Conservation (phyloP, 2,797 vertebrate genomes). For the Danio aesculapii region DNA sequence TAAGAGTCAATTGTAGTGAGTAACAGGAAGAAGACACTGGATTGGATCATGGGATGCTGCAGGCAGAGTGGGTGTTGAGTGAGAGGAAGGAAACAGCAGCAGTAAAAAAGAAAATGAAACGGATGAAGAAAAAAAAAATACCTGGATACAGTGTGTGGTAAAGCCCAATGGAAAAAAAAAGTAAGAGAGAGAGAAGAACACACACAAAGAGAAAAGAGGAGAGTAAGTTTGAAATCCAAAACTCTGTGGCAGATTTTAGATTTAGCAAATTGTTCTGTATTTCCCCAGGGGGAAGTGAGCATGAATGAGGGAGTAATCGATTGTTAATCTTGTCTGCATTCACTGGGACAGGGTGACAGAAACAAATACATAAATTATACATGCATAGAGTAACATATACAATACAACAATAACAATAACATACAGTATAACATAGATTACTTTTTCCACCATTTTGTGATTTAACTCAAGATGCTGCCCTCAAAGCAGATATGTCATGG, state of each 20-base stretch:
- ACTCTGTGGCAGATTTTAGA: conserved; percentile 20
- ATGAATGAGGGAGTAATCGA: conserved; percentile 17
- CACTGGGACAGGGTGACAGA: conserved; percentile 18
- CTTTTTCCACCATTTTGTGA: too few species aligned
- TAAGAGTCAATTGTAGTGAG: background rate
- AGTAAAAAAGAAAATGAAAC: conserved; percentile 21
- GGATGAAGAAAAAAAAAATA: conserved; percentile 6
- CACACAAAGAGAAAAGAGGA: background rate
- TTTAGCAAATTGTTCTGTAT: background rate
- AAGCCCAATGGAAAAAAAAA: conserved; percentile 27
- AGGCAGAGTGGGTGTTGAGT: conserved; percentile 42
- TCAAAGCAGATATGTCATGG: too few species aligned
- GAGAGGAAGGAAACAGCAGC: conserved; percentile 39
- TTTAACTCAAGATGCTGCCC: too few species aligned
- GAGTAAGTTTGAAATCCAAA: conserved; percentile 39
- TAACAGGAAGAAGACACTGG: background rate
- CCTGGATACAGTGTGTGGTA: conserved; percentile 19
- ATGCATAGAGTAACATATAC: too few species aligned
- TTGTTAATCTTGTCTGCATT: conserved; percentile 12
- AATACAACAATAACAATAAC: too few species aligned
- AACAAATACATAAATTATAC: too few species aligned
- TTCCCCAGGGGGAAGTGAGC: background rate
- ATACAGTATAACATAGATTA: too few species aligned
- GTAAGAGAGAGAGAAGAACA: background rate
- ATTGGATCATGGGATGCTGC: conserved; percentile 34